A percentile compares a stretch with the other conserved stretches of the same genome.
Evolutionary conservation across 2,797 vertebrate species (phyloP).

Genomic region (Anguilla pacifica): DNA sequence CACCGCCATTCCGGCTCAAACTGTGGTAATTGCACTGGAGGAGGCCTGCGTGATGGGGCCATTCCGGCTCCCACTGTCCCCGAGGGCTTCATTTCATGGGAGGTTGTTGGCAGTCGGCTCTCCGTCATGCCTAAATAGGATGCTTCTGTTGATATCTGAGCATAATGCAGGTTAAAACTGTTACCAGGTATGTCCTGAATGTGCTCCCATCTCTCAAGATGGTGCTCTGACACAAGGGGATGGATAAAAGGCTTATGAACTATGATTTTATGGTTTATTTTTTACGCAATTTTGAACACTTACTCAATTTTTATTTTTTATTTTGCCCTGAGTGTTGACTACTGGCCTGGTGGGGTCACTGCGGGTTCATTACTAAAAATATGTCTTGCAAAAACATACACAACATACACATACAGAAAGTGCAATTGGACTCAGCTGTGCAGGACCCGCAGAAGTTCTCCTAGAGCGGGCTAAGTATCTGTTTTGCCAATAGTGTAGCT

Average conservation of each 20-base stretch:
- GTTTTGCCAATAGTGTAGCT: no score
- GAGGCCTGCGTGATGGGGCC: not conserved
- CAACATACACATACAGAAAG: no score
- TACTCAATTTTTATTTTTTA: constrained; percentile 50
- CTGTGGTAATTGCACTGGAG: not conserved
- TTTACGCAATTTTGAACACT: constrained; percentile 54
- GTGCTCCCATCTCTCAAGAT: not conserved
- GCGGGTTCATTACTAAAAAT: not conserved
- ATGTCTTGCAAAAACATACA: no score
- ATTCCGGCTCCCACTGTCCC: constrained; percentile 11
- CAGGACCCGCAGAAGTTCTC: no score
- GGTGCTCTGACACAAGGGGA: not conserved
- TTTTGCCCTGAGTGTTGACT: constrained; percentile 58
- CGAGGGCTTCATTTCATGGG: not conserved
- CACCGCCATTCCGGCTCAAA: not conserved
- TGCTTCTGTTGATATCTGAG: not conserved
- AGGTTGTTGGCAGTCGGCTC: not conserved
- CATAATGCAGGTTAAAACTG: not conserved
- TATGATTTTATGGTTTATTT: not conserved
- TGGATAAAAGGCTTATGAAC: not conserved
- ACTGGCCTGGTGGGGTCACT: constrained; percentile 46
- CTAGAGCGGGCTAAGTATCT: no score
- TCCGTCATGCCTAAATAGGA: not conserved
- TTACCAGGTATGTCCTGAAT: not conserved
- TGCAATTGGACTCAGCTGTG: no score